These are phyloP conservation scores for Canis aureus DNA, from an alignment of 2,113 vertebrate genomes.

Conservation along the genomic window DNA sequence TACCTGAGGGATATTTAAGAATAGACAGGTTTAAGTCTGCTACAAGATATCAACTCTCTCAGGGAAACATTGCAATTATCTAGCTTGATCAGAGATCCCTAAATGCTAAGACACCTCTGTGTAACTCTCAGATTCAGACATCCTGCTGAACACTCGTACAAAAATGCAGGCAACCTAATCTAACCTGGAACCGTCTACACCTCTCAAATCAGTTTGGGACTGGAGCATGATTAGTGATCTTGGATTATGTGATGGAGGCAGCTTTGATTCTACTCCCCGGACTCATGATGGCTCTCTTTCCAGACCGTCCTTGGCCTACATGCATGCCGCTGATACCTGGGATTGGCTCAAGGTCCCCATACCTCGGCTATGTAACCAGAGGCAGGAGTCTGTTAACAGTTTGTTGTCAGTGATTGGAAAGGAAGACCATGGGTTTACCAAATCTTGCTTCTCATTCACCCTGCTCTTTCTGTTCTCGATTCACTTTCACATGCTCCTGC, in stretches of 20 bases:
- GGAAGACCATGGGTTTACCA: too few relatives aligned
- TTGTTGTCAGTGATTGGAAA: not conserved
- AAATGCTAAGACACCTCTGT: not conserved
- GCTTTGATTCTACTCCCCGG: not conserved
- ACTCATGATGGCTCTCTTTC: fast-evolving
- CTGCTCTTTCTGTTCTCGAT: not conserved
- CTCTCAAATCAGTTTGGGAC: not conserved
- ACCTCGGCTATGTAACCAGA: not conserved
- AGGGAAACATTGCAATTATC: conserved; percentile 27
- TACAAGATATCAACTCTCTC: conserved; percentile 30
- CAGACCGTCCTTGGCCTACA: not conserved
- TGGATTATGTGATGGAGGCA: not conserved
- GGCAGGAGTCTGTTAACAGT: not conserved
- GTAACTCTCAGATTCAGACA: not conserved
- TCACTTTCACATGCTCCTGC: not conserved
- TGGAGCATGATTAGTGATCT: not conserved
- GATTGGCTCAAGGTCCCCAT: not conserved
- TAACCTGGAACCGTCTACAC: not conserved
- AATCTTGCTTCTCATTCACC: not conserved
- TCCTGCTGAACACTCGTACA: not conserved
- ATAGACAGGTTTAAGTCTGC: conserved; percentile 3
- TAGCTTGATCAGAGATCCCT: conserved; percentile 28
- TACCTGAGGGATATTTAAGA: not conserved
- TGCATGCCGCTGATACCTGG: fast-evolving
- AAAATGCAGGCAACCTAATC: not conserved